A percentile compares a stretch with the other conserved stretches of the same genome.
phyloP scores from a whole-genome alignment of 2,888 invertebrate genomes.

The Vannuccia rotundouncinata region DNA sequence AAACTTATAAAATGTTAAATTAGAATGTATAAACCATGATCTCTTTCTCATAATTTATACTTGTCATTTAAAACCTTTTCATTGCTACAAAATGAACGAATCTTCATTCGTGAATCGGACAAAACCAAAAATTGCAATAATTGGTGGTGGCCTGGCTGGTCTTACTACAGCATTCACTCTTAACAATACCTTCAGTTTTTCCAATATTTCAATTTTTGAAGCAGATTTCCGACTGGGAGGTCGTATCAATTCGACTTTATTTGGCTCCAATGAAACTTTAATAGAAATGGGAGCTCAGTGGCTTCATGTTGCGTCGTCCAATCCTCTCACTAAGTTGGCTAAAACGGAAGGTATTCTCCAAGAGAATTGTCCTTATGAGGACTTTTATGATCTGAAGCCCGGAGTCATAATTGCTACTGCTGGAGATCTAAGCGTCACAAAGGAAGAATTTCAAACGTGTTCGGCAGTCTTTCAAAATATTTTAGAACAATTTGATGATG shows the following conservation, averaged over 20 bases:
- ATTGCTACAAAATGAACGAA: too few species aligned
- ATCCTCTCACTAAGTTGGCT: neutral
- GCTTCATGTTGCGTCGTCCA: neutral
- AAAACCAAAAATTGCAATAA: neutral
- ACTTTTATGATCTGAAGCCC: neutral
- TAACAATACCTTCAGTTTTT: neutral
- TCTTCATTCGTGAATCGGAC: neutral
- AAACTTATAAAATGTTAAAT: too few species aligned
- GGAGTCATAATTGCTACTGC: neutral
- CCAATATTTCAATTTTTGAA: neutral
- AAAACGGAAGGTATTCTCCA: neutral
- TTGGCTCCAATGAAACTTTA: neutral
- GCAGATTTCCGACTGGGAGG: neutral
- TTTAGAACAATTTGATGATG: neutral
- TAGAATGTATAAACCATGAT: neutral
- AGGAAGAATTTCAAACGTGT: neutral
- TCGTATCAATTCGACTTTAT: neutral
- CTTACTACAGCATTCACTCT: neutral
- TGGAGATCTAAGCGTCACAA: neutral
- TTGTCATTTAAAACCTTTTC: too few species aligned
- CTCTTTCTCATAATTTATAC: too few species aligned
- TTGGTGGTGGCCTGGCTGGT: neutral
- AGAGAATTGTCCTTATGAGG: neutral
- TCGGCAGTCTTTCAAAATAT: neutral
- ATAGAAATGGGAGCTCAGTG: constrained; percentile 3